Evolutionary conservation across 2,888 invertebrate genomes (phyloP), one percentile per base, ranked within the genome.

Genomic region (Andrena bicolor): DNA sequence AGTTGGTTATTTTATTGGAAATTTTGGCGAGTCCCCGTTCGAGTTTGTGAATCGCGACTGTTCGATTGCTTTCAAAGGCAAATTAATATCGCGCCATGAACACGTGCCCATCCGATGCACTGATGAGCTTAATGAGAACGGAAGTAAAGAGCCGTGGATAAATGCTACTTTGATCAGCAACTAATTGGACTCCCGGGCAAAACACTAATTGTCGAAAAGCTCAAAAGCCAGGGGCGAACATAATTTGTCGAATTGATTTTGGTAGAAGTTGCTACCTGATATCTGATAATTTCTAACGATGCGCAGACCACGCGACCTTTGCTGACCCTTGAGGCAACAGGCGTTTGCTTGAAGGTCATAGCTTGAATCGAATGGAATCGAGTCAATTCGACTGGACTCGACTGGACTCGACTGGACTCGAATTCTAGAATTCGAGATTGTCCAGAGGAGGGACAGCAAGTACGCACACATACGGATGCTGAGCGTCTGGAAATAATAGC

Each of bases 41-140:
- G 88, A 88, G 85, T 89, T 88, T 88, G 88, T 84, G 88, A 88
- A 88, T 88, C 86, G 85, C 87, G 82, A 73, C 87, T 87, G 88
- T 88, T 88, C 88, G 88, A 88, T 88, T 86, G 88, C 88, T 87
- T 88, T 88, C 88, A 88, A 88, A 88, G 88, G 88, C 88, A 88
- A 88, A 88, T 88, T 88, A 88, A 88, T 88, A 88, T 88, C 88
- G 88, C 88, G 88, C 88, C 88, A 88, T 87, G 88, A 88, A 87
- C 88, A 88, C 88, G 88, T 86, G 88, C 88, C 88, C 87, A 88
- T 88, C 87, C 86, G 88, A 88, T 88, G 88, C 88, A 88, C 88
- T 88, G 88, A 88, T 87, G 88, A 88, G 88, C 88, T 88, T 88
- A 88, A 88, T 88, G 88, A 88, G 88, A 87, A 87, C 88, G 82